A percentile compares a stretch with the other conserved stretches of the same genome.
phyloP scores from a whole-genome alignment of 2,888 invertebrate species.

The Cotesia congregata region DNA sequence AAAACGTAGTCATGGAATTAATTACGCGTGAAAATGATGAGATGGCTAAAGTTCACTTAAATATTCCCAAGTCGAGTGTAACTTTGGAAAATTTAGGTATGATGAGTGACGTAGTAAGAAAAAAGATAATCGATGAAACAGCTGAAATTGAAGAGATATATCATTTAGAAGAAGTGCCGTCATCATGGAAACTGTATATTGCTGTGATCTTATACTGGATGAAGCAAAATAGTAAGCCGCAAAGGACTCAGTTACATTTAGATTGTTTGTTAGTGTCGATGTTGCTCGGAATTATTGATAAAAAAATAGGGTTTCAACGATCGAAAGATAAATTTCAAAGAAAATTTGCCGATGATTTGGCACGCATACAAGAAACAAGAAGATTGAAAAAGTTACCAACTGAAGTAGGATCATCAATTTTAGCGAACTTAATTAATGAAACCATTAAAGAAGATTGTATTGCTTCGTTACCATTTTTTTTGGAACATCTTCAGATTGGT shows the following conservation, averaged over 20 bases:
- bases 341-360: conserved; percentile 69
- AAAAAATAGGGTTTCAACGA: conserved; percentile 73
- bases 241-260: conserved; percentile 70
- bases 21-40: neutral
- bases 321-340: conserved; percentile 71
- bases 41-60: neutral
- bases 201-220: conserved; percentile 76
- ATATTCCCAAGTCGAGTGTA: conserved; percentile 8
- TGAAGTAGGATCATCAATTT: conserved; percentile 45
- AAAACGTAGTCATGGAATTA: conserved; percentile 34
- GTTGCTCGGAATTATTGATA: conserved; percentile 74
- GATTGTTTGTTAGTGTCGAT: conserved; percentile 75
- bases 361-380: conserved; percentile 57
- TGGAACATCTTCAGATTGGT: conserved; percentile 75
- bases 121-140: conserved; percentile 71
- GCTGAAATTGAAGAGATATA: conserved; percentile 69
- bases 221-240: conserved; percentile 67
- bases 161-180: conserved; percentile 71
- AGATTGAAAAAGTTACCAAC: conserved; percentile 22
- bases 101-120: conserved; percentile 54
- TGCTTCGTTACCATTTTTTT: conserved; percentile 73
- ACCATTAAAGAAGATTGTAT: conserved; percentile 75
- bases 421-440: conserved; percentile 62
- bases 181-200: conserved; percentile 75
- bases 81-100: conserved; percentile 60